A percentile compares a stretch with the other conserved stretches of the same genome.
phyloP scores from a whole-genome alignment of 2,113 vertebrate genomes.

The Engraulis encrasicolus region DNA sequence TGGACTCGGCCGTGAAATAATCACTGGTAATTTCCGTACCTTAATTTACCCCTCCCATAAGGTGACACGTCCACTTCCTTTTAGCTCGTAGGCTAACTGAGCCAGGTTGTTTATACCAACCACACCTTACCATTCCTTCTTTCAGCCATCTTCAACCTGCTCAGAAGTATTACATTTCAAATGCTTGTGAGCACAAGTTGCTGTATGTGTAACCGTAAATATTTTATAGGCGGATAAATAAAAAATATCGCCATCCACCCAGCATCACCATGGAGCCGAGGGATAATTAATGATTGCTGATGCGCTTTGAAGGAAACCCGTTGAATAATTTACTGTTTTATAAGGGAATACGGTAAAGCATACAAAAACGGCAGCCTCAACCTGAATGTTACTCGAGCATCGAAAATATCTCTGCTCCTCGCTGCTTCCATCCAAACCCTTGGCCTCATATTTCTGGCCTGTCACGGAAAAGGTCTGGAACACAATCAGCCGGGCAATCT shows the following conservation, averaged over 20 bases:
- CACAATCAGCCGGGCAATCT: background rate
- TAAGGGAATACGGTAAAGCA: slow-evolving; percentile 8
- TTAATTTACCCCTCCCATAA: background rate
- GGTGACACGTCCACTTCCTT: background rate
- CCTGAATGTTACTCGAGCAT: background rate
- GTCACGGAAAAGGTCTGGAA: background rate
- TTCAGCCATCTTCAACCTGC: background rate
- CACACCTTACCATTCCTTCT: background rate
- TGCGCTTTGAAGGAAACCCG: background rate
- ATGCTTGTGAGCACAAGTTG: slow-evolving; percentile 5
- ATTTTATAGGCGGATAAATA: background rate
- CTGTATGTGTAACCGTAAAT: slow-evolving; percentile 6
- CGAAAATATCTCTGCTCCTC: background rate
- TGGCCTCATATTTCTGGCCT: background rate
- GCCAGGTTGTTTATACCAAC: background rate
- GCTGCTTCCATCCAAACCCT: background rate
- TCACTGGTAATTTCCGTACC: background rate
- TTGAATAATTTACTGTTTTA: slow-evolving; percentile 6
- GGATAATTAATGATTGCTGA: slow-evolving; percentile 19
- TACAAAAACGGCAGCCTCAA: background rate
- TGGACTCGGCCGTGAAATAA: background rate
- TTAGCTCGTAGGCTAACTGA: background rate
- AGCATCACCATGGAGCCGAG: background rate
- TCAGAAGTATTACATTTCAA: slow-evolving; percentile 16
- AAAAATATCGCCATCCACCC: background rate